Base-by-base conservation (phyloP, 2,888 invertebrate species). In the Polietes domitor region DNA sequence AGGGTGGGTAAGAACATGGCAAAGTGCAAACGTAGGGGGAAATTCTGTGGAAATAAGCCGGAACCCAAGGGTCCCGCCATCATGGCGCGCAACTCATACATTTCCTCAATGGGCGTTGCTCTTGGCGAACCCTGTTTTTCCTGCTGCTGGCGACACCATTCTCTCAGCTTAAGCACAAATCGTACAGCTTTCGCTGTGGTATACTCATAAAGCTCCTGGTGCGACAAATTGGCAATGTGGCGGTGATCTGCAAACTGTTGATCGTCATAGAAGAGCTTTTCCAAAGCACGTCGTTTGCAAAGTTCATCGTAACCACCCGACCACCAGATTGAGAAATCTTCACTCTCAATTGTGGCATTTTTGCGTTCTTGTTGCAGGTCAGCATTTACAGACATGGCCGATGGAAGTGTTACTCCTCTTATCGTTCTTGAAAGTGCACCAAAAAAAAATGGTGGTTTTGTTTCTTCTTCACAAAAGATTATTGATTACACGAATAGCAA, bases 1-100 rank as follows among this genome's bases (percentile, higher is more conserved):
- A 98, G 91, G 0, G 98, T 95, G 0, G 97, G 97, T 77, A 98
- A 94, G 90, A 98, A 98, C 98, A 98, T 98, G 3, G 96, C 95
- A 90, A 95, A 97, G 92, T 98, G 98, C 1, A 98, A 93, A 0
- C 96, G 94, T 37, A 94, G 88, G 0, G 94, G 92, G 50, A 89
- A 88, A 41, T 89, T 90, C 74, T 91, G 90, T 78, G 89, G 90
- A 61, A 91, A 87, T 15, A 92, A 84, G 0, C 88, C 91, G 0
- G 89, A 87, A 19, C 90, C 91, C 77, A 91, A 72, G 4, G 89
- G 80, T 0, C 91, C 91, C 17, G 89, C 88, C 21, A 91, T 70
- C 1, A 90, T 53, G 26, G 87, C 65, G 28, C 91, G 91, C 68
- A 88, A 87, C 10, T 87, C 87, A 73, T 89, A 86, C 41, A 91